phyloP scores from a whole-genome alignment of 2,888 invertebrate species.

The Vanessa cardui region DNA sequence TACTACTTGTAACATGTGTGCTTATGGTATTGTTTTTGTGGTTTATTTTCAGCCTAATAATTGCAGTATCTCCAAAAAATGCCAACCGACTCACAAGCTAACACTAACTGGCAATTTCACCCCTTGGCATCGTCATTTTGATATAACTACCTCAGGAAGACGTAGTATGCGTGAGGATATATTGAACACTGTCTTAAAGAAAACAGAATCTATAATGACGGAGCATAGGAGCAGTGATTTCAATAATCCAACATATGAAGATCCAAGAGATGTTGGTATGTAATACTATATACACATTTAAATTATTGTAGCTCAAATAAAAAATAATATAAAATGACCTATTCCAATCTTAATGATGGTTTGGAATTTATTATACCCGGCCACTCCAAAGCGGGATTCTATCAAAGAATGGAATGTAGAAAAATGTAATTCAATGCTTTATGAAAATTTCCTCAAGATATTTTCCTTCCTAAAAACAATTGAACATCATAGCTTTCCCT shows the following conservation, averaged over 20 bases:
- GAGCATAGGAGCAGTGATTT: slow-evolving; percentile 50
- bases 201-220: slow-evolving; percentile 57
- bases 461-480: neutral
- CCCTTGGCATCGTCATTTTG: slow-evolving; percentile 51
- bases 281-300: too few relatives aligned
- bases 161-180: slow-evolving; percentile 67
- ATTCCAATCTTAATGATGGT: too few relatives aligned
- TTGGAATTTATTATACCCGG: too few relatives aligned
- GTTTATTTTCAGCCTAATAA: slow-evolving; percentile 39
- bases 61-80: slow-evolving; percentile 51
- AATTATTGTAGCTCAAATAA: neutral
- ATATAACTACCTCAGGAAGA: slow-evolving; percentile 53
- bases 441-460: neutral
- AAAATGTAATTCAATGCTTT: too few relatives aligned
- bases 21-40: too few relatives aligned
- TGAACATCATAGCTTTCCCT: neutral
- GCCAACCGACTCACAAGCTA: slow-evolving; percentile 49
- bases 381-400: too few relatives aligned
- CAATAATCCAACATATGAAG: slow-evolving; percentile 68
- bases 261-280: slow-evolving; percentile 71
- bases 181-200: slow-evolving; percentile 61
- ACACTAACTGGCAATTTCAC: slow-evolving; percentile 69
- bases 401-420: too few relatives aligned
- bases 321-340: neutral
- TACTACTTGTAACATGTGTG: too few relatives aligned